Evolutionary conservation across 1,140 invertebrate genomes (phyloP), one percentile per base, ranked within the genome.

Genomic region (Calycopis cecrops): DNA sequence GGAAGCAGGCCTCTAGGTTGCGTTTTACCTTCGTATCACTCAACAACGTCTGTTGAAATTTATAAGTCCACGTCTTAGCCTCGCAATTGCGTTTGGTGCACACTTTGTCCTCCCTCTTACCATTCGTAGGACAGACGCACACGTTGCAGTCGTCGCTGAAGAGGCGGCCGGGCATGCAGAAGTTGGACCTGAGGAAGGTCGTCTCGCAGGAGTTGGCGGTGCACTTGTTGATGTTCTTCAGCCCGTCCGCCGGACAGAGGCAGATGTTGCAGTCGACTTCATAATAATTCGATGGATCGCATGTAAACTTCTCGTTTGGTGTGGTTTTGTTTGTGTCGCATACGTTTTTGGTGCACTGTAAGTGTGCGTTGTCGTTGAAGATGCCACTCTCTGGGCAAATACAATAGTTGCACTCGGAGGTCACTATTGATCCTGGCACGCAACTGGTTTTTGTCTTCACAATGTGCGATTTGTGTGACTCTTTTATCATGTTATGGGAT

Each of bases 61-160:
- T 71, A 38, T 75, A 77, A 21, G 76, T 72, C 79, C 72, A 82
- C 0, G 70, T 57, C 8, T 65, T 57, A 4, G 59, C 10, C 17
- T 72, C 70, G 38, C 83, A 86, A 3, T 54, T 73, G 35, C 73
- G 65, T 3, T 76, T 73, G 0, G 85, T 88, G 57, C 88, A 89
- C 1, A 73, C 76, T 55, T 66, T 80, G n/a, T 84, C 82, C 17
- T 52, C 49, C 58, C 75, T 85, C 34, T 84, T 67, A 0, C 88
- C 87, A 57, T 88, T 85, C 16, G 73, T 71, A 16, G 85, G 79
- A 58, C 88, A 89, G 0, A 83, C 74, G 49, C 88, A 89, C 4
- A 79, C 68, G 57, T 89, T 89, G 49, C 88, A 89, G 10, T 79
- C 81, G 6, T 82, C 75, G 42, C 73, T 80, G 53, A 88, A 89